Conservation (phyloP, 1,140 invertebrate species). For the Triops longicaudatus region DNA sequence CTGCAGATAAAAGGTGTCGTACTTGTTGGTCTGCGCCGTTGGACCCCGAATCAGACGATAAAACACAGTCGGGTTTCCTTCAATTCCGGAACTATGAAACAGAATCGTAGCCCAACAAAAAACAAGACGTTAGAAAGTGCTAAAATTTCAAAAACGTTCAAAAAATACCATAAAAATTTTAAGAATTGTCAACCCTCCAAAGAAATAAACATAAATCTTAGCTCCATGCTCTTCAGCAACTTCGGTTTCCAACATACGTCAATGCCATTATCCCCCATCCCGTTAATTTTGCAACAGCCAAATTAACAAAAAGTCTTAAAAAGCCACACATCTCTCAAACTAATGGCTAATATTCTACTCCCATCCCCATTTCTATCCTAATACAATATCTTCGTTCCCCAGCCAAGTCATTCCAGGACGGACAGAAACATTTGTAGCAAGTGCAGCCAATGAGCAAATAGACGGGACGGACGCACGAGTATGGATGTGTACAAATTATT, state of each 20-base stretch:
- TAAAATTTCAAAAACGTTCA: no score
- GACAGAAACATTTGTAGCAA: neutral
- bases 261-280: neutral
- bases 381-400: neutral
- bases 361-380: neutral
- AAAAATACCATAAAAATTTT: neutral
- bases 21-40: constrained; percentile 90
- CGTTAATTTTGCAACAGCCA: neutral
- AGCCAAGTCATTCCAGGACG: neutral
- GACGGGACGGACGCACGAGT: constrained; percentile 8
- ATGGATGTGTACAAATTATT: neutral
- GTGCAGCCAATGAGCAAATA: constrained; percentile 2
- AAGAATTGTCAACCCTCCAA: neutral
- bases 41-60: constrained; percentile 88
- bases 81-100: constrained; percentile 77
- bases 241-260: neutral
- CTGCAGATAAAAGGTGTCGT: constrained; percentile 89
- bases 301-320: neutral
- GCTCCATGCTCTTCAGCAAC: neutral
- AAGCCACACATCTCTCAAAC: neutral
- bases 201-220: constrained; percentile 1
- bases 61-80: constrained; percentile 89
- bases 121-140: neutral
- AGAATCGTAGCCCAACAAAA: neutral
- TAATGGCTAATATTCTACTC: neutral